A percentile compares a stretch with the other conserved stretches of the same genome.
Evolutionary conservation across 35 echinoderm and acorn worm genomes (phyloP).

Genomic region (Antedon bifida): DNA sequence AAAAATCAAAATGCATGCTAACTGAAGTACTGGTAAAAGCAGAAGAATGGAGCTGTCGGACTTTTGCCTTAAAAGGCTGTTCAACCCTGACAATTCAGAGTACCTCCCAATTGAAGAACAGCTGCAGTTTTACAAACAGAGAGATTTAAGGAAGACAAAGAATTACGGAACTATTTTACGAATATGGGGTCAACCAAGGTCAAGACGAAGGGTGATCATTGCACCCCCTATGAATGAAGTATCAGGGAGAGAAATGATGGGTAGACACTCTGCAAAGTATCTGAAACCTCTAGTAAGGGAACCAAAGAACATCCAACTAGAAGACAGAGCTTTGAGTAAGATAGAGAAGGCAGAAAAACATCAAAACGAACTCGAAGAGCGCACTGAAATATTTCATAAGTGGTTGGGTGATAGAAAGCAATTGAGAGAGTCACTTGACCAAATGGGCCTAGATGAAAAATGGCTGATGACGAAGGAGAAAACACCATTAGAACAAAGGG

Average conservation of each 20-base stretch:
- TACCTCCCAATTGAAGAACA: conserved; percentile 71
- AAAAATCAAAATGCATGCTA: too few species aligned
- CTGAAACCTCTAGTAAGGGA: neutral
- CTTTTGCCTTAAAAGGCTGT: conserved; percentile 47
- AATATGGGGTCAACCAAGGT: conserved; percentile 35
- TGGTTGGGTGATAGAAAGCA: conserved; percentile 51
- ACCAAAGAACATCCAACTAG: neutral
- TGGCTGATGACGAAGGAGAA: conserved; percentile 63
- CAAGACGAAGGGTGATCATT: conserved; percentile 26
- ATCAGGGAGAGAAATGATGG: conserved; percentile 13
- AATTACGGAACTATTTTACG: conserved; percentile 25
- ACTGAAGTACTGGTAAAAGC: too few species aligned
- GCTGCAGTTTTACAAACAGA: conserved; percentile 47
- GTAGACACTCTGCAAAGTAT: neutral
- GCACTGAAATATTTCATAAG: conserved; percentile 38
- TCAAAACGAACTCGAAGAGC: conserved; percentile 37
- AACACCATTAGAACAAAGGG: conserved; percentile 53
- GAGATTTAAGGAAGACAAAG: conserved; percentile 51
- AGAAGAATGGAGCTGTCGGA: conserved; percentile 40
- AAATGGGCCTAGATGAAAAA: conserved; percentile 51
- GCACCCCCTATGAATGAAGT: conserved; percentile 37
- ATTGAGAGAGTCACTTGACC: conserved; percentile 57
- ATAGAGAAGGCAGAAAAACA: conserved; percentile 34
- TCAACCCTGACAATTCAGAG: conserved; percentile 39
- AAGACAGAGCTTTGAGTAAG: conserved; percentile 34